Percentiles rank a stretch among this genome's conserved stretches.
Conservation (phyloP, 2,797 vertebrate species). For the Pseudopleuronectes americanus region DNA sequence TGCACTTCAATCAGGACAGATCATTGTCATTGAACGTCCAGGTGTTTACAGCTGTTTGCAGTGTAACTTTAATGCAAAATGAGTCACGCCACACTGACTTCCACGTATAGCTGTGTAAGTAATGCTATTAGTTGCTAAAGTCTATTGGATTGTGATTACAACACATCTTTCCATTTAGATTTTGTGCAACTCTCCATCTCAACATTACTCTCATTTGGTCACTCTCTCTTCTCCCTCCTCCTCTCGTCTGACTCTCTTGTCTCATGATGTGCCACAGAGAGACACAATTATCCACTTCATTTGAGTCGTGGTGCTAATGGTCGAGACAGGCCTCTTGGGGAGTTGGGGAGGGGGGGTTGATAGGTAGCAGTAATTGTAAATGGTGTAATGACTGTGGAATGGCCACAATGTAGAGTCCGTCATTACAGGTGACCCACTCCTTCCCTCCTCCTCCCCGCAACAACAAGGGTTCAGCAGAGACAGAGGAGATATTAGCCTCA, state of each 20-base stretch:
- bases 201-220: constrained; percentile 42
- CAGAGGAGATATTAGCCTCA: constrained; percentile 78
- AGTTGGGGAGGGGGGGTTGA: constrained; percentile 51
- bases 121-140: constrained; percentile 9
- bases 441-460: constrained; percentile 42
- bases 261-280: constrained; percentile 83
- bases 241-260: constrained; percentile 74
- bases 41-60: neutral
- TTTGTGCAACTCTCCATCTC: constrained; percentile 37
- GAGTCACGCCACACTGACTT: neutral
- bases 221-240: constrained; percentile 50
- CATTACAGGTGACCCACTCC: constrained; percentile 83
- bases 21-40: too few species aligned
- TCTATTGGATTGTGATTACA: constrained; percentile 6
- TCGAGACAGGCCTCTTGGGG: constrained; percentile 81
- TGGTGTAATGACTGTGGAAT: constrained; percentile 85
- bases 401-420: constrained; percentile 76
- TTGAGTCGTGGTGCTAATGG: constrained; percentile 87
- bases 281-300: constrained; percentile 90
- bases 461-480: constrained; percentile 72
- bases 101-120: neutral
- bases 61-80: neutral
- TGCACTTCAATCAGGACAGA: too few species aligned
- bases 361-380: constrained; percentile 88
- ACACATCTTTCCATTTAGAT: constrained; percentile 12